phyloP scores from a whole-genome alignment of 2,888 invertebrate genomes.

The Podabrus alpinus region DNA sequence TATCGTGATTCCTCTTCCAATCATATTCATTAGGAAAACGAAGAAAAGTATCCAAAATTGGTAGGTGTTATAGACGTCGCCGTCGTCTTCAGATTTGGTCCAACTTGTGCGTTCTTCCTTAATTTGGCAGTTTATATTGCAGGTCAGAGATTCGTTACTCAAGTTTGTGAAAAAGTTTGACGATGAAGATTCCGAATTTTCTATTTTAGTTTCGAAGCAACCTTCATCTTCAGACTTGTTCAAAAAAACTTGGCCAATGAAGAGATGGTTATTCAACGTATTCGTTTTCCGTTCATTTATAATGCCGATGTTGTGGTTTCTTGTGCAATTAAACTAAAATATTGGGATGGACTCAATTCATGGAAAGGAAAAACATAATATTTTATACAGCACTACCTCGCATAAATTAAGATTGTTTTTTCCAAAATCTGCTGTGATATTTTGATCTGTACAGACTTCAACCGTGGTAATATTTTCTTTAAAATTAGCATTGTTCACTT shows the following conservation, averaged over 20 bases:
- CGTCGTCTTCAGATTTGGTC: constrained; percentile 49
- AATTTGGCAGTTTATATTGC: constrained; percentile 44
- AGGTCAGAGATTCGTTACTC: constrained; percentile 47
- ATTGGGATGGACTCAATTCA: too few relatives aligned
- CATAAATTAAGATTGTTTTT: not conserved
- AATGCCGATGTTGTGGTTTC: constrained; percentile 58
- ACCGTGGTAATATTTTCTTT: not conserved
- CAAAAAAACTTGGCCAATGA: not conserved
- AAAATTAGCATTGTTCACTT: constrained; percentile 47
- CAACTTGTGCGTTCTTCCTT: constrained; percentile 58
- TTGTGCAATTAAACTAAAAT: not conserved
- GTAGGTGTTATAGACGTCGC: constrained; percentile 55
- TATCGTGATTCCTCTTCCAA: constrained; percentile 83
- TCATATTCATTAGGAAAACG: constrained; percentile 78
- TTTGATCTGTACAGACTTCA: not conserved
- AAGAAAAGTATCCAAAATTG: constrained; percentile 82
- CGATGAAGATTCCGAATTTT: not conserved
- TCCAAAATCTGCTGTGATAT: not conserved
- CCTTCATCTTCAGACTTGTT: not conserved
- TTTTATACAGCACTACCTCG: not conserved
- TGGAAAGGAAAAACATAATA: too few relatives aligned
- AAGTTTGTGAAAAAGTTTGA: not conserved
- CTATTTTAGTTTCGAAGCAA: not conserved
- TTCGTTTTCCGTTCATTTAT: constrained; percentile 64
- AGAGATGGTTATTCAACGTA: constrained; percentile 28